phyloP scores from a whole-genome alignment of 2,797 vertebrate genomes.

The Chloroceryle inda region DNA sequence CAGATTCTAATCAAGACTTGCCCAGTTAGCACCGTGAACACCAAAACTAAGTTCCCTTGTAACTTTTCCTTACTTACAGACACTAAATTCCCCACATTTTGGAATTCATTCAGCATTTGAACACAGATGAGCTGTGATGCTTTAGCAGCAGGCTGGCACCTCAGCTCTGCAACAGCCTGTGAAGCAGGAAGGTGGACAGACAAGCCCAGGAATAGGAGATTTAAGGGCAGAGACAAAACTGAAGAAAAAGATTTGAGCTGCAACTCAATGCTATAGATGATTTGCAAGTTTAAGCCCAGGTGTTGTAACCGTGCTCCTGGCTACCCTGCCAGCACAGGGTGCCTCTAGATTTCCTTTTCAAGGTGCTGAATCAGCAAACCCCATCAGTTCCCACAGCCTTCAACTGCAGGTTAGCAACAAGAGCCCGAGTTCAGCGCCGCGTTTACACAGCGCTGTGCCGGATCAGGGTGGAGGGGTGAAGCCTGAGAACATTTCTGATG shows the following conservation, averaged over 20 bases:
- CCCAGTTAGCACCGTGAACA: rapidly evolving
- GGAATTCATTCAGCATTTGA: neutral
- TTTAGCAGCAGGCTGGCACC: neutral
- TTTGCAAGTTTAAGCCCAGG: neutral
- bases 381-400: neutral
- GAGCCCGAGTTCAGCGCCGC: neutral
- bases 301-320: neutral
- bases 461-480: neutral
- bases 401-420: neutral
- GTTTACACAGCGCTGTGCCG: neutral
- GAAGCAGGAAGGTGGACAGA: rapidly evolving
- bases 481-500: neutral
- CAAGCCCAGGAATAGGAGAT: rapidly evolving
- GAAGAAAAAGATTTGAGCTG: neutral
- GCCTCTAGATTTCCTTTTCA: neutral
- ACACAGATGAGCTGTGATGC: rapidly evolving
- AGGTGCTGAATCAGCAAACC: conserved; percentile 18
- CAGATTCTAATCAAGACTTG: neutral
- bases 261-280: neutral
- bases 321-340: neutral
- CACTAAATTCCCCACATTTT: rapidly evolving
- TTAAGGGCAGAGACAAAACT: neutral
- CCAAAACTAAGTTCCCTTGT: rapidly evolving
- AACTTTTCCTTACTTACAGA: neutral
- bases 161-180: neutral